Conservation (phyloP, 30 jellyfish, hydroid and myxozoan genomes). For the Sanderia malayensis region DNA sequence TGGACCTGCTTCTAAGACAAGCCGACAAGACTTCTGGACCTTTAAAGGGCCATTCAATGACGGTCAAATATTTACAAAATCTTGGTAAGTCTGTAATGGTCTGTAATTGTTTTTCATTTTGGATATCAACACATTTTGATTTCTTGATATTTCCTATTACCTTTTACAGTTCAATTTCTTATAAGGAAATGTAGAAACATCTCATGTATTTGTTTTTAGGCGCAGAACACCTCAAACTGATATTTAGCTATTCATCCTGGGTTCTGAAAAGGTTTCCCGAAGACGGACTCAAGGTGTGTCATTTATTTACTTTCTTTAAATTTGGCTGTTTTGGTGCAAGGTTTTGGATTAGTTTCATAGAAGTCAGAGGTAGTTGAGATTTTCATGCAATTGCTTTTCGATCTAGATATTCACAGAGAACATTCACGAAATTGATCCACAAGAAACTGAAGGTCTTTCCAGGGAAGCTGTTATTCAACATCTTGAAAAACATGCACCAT, state of each 20-base stretch:
- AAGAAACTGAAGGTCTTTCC: conserved; percentile 82
- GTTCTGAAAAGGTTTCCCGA: conserved; percentile 77
- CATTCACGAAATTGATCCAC: conserved; percentile 35
- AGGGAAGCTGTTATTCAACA: conserved; percentile 70
- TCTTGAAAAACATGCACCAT: conserved; percentile 70
- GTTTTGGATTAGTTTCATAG: too few species aligned
- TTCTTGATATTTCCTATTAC: too few species aligned
- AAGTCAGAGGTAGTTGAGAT: not conserved
- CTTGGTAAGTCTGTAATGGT: conserved; percentile 48
- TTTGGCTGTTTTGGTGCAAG: too few species aligned
- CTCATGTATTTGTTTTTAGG: conserved; percentile 21
- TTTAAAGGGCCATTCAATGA: conserved; percentile 68
- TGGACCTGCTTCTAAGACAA: conserved; percentile 75
- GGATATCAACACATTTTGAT: too few species aligned
- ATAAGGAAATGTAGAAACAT: too few species aligned
- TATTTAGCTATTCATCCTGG: conserved; percentile 79
- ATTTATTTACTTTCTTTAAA: too few species aligned
- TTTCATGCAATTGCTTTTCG: not conserved
- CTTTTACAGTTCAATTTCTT: too few species aligned
- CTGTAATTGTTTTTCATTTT: too few species aligned
- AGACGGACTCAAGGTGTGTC: conserved; percentile 68
- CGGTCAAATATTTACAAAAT: conserved; percentile 76
- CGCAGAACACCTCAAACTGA: conserved; percentile 57
- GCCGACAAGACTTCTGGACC: conserved; percentile 80
- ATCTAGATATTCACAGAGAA: conserved; percentile 59